Conservation (phyloP, 1,140 invertebrate species). For the Colletes latitarsis region DNA sequence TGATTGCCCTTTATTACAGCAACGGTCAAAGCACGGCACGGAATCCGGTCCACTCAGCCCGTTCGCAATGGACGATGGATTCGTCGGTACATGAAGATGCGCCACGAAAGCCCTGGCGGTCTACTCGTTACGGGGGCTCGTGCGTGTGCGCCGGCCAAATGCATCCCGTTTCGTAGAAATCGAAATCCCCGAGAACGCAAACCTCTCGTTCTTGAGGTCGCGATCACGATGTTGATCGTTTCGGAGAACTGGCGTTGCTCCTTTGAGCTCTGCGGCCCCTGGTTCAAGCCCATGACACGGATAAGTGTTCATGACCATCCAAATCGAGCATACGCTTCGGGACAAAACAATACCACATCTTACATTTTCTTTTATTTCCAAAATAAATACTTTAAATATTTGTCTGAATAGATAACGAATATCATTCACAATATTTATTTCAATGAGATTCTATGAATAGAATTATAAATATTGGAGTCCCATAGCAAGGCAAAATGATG, state of each 20-base stretch:
- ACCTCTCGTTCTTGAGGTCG: conserved; percentile 52
- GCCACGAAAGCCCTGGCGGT: neutral
- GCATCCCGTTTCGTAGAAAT: conserved; percentile 27
- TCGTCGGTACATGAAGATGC: conserved; percentile 46
- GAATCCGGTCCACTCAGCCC: conserved; percentile 68
- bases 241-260: conserved; percentile 46
- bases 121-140: neutral
- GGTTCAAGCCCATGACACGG: neutral
- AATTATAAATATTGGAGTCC: no score
- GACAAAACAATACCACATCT: no score
- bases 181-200: conserved; percentile 49
- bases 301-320: no score
- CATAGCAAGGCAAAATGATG: no score
- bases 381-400: no score
- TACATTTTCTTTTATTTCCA: no score
- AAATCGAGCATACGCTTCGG: no score
- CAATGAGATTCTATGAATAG: no score
- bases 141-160: neutral
- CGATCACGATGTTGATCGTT: conserved; percentile 43
- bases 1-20: conserved; percentile 79
- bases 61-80: conserved; percentile 58
- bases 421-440: no score
- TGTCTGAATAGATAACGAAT: no score
- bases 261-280: neutral
- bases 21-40: conserved; percentile 77